Evolutionary conservation across 1,140 invertebrate genomes (phyloP).

Genomic region (Pseudoatta argentina): DNA sequence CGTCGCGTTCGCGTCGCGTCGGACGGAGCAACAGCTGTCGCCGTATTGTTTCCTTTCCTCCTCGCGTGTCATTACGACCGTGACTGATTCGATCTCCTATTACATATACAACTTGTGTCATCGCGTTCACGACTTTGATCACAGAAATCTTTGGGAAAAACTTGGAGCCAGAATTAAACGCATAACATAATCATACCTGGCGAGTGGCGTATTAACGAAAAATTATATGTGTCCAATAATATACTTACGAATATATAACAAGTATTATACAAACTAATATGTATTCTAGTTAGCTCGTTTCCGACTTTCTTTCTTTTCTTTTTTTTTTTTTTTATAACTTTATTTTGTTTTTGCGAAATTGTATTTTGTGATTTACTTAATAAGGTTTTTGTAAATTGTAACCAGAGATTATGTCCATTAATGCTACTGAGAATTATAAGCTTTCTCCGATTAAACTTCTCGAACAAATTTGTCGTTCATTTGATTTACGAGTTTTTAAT

Average conservation of each 20-base stretch:
- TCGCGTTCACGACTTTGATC: neutral
- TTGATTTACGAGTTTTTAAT: neutral
- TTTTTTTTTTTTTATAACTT: neutral
- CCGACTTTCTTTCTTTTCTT: too few relatives aligned
- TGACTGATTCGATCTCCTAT: neutral
- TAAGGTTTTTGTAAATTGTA: neutral
- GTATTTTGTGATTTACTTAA: neutral
- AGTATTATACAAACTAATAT: neutral
- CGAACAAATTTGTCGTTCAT: neutral
- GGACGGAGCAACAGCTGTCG: conserved; percentile 75
- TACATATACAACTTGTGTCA: neutral
- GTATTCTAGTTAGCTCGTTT: neutral
- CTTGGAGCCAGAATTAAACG: neutral
- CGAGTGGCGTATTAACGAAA: neutral
- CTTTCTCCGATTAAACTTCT: conserved; percentile 17
- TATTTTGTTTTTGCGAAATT: neutral
- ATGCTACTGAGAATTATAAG: neutral
- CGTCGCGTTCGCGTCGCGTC: neutral
- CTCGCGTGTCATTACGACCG: conserved; percentile 52
- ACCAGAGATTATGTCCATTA: neutral
- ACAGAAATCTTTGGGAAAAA: neutral
- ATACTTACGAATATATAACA: too few relatives aligned
- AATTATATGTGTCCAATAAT: neutral
- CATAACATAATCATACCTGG: neutral
- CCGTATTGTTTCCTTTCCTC: conserved; percentile 69